These are phyloP conservation scores for Sphaeramia orbicularis DNA, from an alignment of 2,797 vertebrate species.

Conservation along the genomic window DNA sequence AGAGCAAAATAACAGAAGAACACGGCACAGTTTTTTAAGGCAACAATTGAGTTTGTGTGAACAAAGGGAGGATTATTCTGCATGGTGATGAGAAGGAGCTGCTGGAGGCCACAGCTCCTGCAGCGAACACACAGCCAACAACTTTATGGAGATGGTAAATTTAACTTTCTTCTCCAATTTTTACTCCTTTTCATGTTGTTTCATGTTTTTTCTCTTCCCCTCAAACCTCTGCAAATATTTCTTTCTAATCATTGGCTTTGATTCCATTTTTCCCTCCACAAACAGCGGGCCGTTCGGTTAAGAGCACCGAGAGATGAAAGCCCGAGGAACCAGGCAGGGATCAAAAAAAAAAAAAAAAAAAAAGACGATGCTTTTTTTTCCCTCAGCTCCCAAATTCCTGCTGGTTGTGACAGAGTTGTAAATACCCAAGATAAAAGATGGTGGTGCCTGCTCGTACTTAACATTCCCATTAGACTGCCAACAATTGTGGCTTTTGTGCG, in stretches of 20 bases:
- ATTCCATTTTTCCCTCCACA: conserved; percentile 62
- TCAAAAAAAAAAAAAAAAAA: too few relatives aligned
- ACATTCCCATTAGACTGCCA: conserved; percentile 77
- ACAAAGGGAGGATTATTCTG: conserved; percentile 65
- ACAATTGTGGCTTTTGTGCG: conserved; percentile 64
- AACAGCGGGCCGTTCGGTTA: conserved; percentile 67
- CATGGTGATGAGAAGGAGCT: conserved; percentile 49
- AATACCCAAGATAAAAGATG: conserved; percentile 80
- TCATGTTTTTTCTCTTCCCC: neutral
- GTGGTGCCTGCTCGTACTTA: conserved; percentile 76
- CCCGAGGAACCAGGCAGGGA: conserved; percentile 62
- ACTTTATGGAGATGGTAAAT: conserved; percentile 63
- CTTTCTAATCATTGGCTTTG: conserved; percentile 71
- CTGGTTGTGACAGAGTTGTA: conserved; percentile 75
- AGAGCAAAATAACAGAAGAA: conserved; percentile 40
- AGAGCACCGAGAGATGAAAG: conserved; percentile 80
- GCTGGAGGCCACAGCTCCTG: conserved; percentile 65
- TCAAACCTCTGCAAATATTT: conserved; percentile 67
- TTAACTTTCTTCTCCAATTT: conserved; percentile 57
- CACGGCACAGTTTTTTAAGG: conserved; percentile 38
- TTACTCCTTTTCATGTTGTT: conserved; percentile 35
- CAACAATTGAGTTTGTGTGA: conserved; percentile 50
- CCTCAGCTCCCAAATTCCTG: conserved; percentile 64
- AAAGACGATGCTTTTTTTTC: conserved; percentile 35
- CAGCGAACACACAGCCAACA: conserved; percentile 50